Evolutionary conservation across 1,140 invertebrate species (phyloP), one percentile per base, ranked within the genome.

Genomic region (Drosophila setifemur): DNA sequence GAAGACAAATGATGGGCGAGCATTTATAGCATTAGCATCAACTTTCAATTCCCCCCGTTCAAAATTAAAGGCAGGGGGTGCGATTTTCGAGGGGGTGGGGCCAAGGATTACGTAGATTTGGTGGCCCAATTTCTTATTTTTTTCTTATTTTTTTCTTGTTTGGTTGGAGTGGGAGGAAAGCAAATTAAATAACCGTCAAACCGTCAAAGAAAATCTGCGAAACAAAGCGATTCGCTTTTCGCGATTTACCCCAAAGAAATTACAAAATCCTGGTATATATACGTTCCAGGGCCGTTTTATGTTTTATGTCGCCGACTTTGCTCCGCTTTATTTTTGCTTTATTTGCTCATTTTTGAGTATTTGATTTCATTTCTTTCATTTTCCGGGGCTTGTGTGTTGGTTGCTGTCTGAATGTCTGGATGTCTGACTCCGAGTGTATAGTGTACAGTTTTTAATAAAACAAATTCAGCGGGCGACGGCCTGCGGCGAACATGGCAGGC

Each of bases 361-460:
- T 86, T 86, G 76, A 81, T 86, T 86, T 86, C 49, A 83, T 83
- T 86, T 86, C 33, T 26, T 66, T 57, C 50, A 40, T 49, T 60
- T 69, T 31, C 40, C 68, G 23, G 29, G 6, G 42, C 5, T 25
- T 52, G 28, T 57, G 23, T 44, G 37, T 52, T n/a, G n/a, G n/a
- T 31, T 53, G 61, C 47, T 35, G 42, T 48, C n/a, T n/a, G 39
- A 43, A 53, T 70, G 48, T 70, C 28, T 19, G 40, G 42, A n/a
- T n/a, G n/a, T n/a, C n/a, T n/a, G n/a, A n/a, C n/a, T n/a, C n/a
- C n/a, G n/a, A 18, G 52, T 35, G 54, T 54, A 64, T 72, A 61
- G 66, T 86, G 71, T 43, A 82, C 76, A 75, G 54, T 85, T 85
- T 85, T 85, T 86, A 85, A 86, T 85, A 85, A 85, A 86, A 85